phyloP scores from a whole-genome alignment of 2,888 invertebrate species.

The Anorthoa munda region DNA sequence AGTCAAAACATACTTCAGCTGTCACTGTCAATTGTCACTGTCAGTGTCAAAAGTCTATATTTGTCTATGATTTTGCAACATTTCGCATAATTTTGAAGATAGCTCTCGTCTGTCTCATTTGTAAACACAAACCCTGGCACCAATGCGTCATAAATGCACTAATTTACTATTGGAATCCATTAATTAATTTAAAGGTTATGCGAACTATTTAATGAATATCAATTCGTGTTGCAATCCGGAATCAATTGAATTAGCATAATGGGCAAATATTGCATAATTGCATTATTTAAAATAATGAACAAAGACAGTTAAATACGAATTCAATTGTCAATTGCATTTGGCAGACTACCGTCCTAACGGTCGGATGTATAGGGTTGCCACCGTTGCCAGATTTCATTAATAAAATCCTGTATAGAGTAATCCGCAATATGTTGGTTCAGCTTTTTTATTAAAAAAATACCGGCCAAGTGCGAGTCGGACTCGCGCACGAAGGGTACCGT shows the following conservation, averaged over 20 bases:
- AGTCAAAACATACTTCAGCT: not conserved
- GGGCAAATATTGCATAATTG: constrained; percentile 53
- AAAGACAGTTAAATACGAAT: constrained; percentile 66
- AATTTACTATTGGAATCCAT: constrained; percentile 39
- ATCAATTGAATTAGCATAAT: constrained; percentile 52
- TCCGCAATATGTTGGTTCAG: constrained; percentile 19
- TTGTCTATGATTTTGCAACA: constrained; percentile 3
- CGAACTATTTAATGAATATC: constrained; percentile 39
- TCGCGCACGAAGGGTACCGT: no score
- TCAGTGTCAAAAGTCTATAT: not conserved
- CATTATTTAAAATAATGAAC: constrained; percentile 52
- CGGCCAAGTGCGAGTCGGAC: no score
- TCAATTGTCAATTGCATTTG: constrained; percentile 71
- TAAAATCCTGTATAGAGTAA: constrained; percentile 27
- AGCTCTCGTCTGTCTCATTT: not conserved
- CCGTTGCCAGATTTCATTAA: constrained; percentile 32
- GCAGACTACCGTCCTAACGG: constrained; percentile 68
- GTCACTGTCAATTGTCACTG: not conserved
- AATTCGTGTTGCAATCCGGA: constrained; percentile 38
- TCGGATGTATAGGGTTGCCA: constrained; percentile 41
- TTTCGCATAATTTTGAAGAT: constrained; percentile 8
- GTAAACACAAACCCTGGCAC: constrained; percentile 39
- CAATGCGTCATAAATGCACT: constrained; percentile 24
- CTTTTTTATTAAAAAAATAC: no score
- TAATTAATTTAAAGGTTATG: constrained; percentile 44